These are phyloP conservation scores for Neogobius melanostomus DNA, from an alignment of 2,113 vertebrate genomes.

Conservation along the genomic window DNA sequence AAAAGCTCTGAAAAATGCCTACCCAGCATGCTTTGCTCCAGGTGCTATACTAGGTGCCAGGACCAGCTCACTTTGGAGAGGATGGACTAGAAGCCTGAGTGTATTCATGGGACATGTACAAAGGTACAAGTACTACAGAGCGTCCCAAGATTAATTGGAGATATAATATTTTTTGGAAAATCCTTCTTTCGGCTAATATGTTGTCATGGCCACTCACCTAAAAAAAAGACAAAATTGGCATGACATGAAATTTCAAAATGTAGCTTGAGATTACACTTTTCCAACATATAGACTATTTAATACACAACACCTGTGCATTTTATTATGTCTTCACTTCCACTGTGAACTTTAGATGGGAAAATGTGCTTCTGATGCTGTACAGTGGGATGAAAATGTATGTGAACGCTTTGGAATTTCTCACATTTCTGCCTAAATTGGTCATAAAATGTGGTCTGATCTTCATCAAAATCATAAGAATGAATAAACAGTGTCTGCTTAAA, in stretches of 20 bases:
- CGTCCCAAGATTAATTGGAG: too few relatives aligned
- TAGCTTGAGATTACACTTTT: neutral
- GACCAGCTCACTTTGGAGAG: conserved; percentile 60
- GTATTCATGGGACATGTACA: conserved; percentile 10
- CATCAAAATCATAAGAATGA: too few relatives aligned
- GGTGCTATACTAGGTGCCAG: conserved; percentile 63
- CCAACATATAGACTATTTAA: neutral
- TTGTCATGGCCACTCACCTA: too few relatives aligned
- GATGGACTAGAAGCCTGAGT: conserved; percentile 23
- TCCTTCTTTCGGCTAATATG: too few relatives aligned
- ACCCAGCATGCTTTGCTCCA: conserved; percentile 73
- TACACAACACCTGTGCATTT: conserved; percentile 3
- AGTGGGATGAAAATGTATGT: too few relatives aligned
- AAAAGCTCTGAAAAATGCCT: conserved; percentile 64
- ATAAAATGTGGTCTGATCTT: too few relatives aligned
- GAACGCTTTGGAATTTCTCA: too few relatives aligned
- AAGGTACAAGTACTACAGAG: neutral
- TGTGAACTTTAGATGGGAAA: neutral
- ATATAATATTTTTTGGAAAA: too few relatives aligned
- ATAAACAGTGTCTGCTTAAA: too few relatives aligned
- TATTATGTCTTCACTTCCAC: conserved; percentile 1
- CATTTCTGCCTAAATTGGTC: too few relatives aligned
- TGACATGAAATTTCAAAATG: neutral
- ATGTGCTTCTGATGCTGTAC: neutral
- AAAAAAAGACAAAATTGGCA: too few relatives aligned